phyloP scores from a whole-genome alignment of 2,113 vertebrate genomes.

The human (Homo sapiens) region GRCh38 chr7:77269501-77270000 shows the following conservation, averaged over 20 bases:
- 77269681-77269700: background rate
- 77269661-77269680: background rate
- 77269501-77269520: background rate
- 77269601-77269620: background rate
- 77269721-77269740: constrained; percentile 17
- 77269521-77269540: background rate
- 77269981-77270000: background rate
- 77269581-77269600: background rate
- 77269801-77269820: background rate
- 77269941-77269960: background rate
- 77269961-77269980: background rate
- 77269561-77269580: background rate
- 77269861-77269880: background rate
- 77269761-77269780: constrained; percentile 11
- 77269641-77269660: constrained; percentile 6
- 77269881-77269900: background rate
- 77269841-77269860: background rate
- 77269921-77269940: constrained; percentile 36
- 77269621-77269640: constrained; percentile 25
- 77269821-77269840: background rate
- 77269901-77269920: background rate
- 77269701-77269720: background rate
- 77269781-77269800: background rate
- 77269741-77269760: background rate
- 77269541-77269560: background rate